These are phyloP conservation scores for Chaetodon trifascialis DNA, from an alignment of 2,113 vertebrate species.

Conservation along the genomic window DNA sequence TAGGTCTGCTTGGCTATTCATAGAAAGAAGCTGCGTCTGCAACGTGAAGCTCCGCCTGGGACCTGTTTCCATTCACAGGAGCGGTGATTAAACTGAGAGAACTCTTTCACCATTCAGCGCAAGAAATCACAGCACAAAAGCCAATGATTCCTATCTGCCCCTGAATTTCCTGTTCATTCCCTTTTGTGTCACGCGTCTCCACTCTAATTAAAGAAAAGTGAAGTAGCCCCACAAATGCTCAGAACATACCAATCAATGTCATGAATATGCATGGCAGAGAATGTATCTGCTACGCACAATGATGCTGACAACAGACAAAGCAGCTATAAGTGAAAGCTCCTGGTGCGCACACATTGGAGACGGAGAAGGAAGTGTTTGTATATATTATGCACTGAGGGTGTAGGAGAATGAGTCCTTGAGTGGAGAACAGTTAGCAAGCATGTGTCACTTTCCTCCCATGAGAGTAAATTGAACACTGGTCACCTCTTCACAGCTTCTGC, in stretches of 20 bases:
- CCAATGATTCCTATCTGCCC: slow-evolving; percentile 78
- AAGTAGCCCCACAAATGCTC: slow-evolving; percentile 64
- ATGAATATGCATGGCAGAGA: slow-evolving; percentile 64
- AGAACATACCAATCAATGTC: slow-evolving; percentile 62
- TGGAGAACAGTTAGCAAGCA: neutral
- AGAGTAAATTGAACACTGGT: slow-evolving; percentile 49
- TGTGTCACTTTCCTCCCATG: slow-evolving; percentile 32
- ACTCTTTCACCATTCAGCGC: slow-evolving; percentile 77
- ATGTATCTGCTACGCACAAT: slow-evolving; percentile 21
- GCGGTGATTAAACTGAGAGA: slow-evolving; percentile 83
- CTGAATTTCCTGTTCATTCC: slow-evolving; percentile 65
- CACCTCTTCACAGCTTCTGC: slow-evolving; percentile 57
- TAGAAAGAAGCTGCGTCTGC: slow-evolving; percentile 69
- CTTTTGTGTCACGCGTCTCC: slow-evolving; percentile 67
- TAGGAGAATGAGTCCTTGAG: slow-evolving; percentile 16
- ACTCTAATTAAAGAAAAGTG: slow-evolving; percentile 77
- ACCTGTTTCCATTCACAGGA: slow-evolving; percentile 77
- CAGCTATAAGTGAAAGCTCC: slow-evolving; percentile 36
- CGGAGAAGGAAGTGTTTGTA: slow-evolving; percentile 19
- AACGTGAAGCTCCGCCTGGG: slow-evolving; percentile 61
- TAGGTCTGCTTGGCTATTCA: slow-evolving; percentile 78
- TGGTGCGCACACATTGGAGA: neutral
- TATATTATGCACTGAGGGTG: neutral
- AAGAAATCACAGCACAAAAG: slow-evolving; percentile 83
- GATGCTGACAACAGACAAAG: slow-evolving; percentile 27